Evolutionary conservation across 2,888 invertebrate genomes (phyloP), one percentile per base, ranked within the genome.

Genomic region (Schrankia costaestrigalis): DNA sequence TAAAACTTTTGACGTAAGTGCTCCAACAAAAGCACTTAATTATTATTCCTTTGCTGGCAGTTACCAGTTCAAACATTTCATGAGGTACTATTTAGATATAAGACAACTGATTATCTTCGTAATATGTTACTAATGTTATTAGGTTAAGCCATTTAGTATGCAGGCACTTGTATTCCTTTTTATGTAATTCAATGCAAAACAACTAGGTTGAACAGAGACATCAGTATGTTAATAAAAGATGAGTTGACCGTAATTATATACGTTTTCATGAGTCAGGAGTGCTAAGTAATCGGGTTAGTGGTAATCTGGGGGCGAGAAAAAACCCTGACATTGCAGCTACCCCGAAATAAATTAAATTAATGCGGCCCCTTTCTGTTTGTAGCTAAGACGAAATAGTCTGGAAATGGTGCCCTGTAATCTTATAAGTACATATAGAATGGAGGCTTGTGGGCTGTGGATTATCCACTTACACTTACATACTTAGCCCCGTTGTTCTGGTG

Each of bases 341-440:
- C 41, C 50, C 40, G n/a, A 57, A 61, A 59, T 56, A 60, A 67
- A 69, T 65, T 64, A 55, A 59, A 66, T 65, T 59, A 60, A 56
- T 55, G 38, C 50, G 29, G 35, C 31, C 36, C 32, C 32, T 46
- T 52, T 46, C 42, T 33, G 27, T 48, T 47, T 41, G 37, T 31
- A 40, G 26, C 31, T 25, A 39, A 43, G 26, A 33, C 10, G 26
- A 33, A 25, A 32, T 39, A 29, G 32, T 24, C 26, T 30, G 31
- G 22, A 29, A 43, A 38, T 31, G 31, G 27, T 31, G 17, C 24
- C 22, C 26, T 23, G 14, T 47, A 36, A 32, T 40, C 41, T 40
- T 26, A 26, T 34, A 33, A 26, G 1, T 1, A n/a, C 11, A 24
- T 12, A 23, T 12, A 21, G 15, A 8, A 27, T 9, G n/a, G 23